Conservation (phyloP, 2,113 vertebrate genomes). For the Phalacrocorax carbo region DNA sequence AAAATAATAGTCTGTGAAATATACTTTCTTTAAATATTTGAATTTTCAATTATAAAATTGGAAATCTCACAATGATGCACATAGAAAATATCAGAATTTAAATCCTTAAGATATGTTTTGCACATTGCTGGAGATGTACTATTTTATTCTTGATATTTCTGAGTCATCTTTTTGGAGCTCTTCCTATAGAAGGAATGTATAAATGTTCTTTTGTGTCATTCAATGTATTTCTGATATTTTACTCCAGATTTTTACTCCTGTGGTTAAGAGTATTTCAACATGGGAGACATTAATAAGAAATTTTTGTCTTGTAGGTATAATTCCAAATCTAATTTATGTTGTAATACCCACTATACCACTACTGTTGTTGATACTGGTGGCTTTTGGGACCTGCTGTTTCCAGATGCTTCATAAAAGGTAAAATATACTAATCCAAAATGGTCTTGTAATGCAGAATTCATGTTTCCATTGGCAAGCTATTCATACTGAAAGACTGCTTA, state of each 20-base stretch:
- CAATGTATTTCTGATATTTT: not conserved
- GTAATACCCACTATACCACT: slow-evolving; percentile 95
- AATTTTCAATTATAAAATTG: not conserved
- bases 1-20: not conserved
- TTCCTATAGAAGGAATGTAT: not conserved
- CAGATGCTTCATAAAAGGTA: slow-evolving; percentile 93
- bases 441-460: not conserved
- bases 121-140: not conserved
- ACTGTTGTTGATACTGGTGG: slow-evolving; percentile 92
- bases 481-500: slow-evolving; percentile 17
- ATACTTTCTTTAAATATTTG: not conserved
- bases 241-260: not conserved
- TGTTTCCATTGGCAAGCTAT: slow-evolving; percentile 23
- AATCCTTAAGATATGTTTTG: not conserved
- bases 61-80: not conserved
- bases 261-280: not conserved
- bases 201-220: not conserved
- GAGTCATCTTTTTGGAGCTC: not conserved
- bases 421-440: not conserved
- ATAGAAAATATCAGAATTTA: not conserved
- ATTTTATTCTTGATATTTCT: not conserved
- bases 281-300: not conserved
- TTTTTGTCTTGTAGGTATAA: slow-evolving; percentile 79
- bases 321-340: slow-evolving; percentile 91
- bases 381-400: slow-evolving; percentile 92